Percentiles rank a stretch among this genome's conserved stretches.
Conservation (phyloP, 2,113 vertebrate genomes). For the Eulemur macaco region DNA sequence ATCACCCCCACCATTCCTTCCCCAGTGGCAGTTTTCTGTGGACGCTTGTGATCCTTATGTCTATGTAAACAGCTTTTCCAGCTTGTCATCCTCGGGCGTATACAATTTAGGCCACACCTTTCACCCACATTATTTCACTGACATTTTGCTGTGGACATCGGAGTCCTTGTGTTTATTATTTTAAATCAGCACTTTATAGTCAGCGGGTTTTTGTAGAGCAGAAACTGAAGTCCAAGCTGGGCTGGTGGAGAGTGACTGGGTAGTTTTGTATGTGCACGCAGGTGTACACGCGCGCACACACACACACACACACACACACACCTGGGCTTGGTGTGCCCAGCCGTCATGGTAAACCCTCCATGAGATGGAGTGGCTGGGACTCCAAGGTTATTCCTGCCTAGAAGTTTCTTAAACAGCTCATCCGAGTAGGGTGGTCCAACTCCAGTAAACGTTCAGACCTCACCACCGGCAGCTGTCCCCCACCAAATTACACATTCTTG, state of each 20-base stretch:
- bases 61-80: slow-evolving; percentile 12
- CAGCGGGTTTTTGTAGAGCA: slow-evolving; percentile 36
- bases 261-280: background rate
- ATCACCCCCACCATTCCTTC: background rate
- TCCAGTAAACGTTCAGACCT: background rate
- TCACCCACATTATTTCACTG: background rate
- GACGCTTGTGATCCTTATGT: background rate
- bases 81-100: background rate
- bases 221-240: slow-evolving; percentile 22
- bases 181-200: background rate
- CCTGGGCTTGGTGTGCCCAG: background rate
- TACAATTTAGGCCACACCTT: background rate
- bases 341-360: background rate
- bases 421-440: background rate
- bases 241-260: background rate
- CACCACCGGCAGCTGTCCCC: accelerated
- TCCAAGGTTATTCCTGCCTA: background rate
- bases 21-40: background rate
- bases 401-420: background rate
- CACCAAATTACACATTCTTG: background rate
- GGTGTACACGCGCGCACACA: accelerated
- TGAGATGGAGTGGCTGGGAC: background rate
- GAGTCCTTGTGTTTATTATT: background rate
- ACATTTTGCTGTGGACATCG: background rate
- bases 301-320: background rate